Percentiles rank a stretch among this genome's conserved stretches.
Evolutionary conservation across 2,888 invertebrate genomes (phyloP).

Genomic region (Andrena hattorfiana): DNA sequence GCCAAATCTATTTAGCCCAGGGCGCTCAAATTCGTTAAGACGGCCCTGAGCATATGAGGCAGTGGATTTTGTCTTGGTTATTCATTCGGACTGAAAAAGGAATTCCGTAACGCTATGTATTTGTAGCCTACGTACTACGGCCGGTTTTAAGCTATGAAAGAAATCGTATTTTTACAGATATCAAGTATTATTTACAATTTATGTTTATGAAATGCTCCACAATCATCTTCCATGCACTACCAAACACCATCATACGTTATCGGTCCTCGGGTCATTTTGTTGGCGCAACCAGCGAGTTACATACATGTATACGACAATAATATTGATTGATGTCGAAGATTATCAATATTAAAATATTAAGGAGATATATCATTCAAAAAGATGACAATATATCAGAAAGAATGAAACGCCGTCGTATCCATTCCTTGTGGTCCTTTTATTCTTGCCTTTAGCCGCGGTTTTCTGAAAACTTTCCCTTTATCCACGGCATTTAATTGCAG

Average conservation of each 20-base stretch:
- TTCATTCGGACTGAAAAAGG: no score
- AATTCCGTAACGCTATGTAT: background rate
- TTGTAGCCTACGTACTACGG: background rate
- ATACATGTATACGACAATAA: background rate
- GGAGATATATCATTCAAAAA: background rate
- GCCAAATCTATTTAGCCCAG: no score
- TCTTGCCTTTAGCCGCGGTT: background rate
- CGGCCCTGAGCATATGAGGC: no score
- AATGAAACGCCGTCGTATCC: background rate
- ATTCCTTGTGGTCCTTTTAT: conserved; percentile 4
- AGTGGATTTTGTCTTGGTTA: no score
- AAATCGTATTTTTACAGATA: background rate
- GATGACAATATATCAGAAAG: background rate
- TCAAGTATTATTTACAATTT: background rate
- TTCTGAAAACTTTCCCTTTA: background rate
- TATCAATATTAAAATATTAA: background rate
- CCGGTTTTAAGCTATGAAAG: no score
- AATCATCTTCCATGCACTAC: background rate
- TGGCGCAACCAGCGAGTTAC: background rate
- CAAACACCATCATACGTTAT: background rate
- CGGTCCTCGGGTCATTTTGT: background rate
- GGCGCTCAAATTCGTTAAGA: no score
- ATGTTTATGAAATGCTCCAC: background rate
- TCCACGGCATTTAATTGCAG: background rate
- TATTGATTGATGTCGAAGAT: no score